Conservation (phyloP, 2,113 vertebrate genomes). For the Synchiropus splendidus region DNA sequence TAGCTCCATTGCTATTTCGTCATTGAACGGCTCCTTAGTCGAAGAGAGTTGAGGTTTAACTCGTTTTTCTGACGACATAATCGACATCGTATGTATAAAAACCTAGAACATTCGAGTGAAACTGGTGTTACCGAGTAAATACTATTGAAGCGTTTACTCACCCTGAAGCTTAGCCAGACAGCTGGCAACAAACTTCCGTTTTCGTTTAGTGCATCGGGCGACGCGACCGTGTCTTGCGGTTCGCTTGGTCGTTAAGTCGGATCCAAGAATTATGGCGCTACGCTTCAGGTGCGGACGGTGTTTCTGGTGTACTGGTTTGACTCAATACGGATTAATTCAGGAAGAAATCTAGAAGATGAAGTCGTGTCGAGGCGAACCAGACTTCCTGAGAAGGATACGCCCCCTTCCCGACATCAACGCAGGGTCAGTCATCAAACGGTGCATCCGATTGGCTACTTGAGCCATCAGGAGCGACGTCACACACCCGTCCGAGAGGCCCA, state of each 20-base stretch:
- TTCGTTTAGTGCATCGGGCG: slow-evolving; percentile 45
- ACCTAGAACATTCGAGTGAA: no score
- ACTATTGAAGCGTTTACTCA: slow-evolving; percentile 34
- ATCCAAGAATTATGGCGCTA: no score
- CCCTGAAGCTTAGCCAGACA: slow-evolving; percentile 53
- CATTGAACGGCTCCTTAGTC: no score
- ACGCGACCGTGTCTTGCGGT: slow-evolving; percentile 8
- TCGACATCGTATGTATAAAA: no score
- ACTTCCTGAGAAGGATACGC: slow-evolving; percentile 62
- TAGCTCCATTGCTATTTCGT: no score
- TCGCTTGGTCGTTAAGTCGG: no score
- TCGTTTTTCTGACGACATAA: no score
- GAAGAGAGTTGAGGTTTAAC: no score
- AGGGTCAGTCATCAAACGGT: not conserved
- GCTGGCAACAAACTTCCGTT: slow-evolving; percentile 67
- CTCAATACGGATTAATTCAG: not conserved
- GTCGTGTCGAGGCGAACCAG: slow-evolving; percentile 2
- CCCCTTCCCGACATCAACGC: slow-evolving; percentile 67
- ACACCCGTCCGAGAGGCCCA: not conserved
- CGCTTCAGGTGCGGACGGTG: no score
- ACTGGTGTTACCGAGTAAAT: no score
- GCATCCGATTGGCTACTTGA: slow-evolving; percentile 44
- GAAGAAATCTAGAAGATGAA: not conserved
- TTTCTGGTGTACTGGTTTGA: not conserved
- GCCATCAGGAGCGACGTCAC: slow-evolving; percentile 13